phyloP scores from a whole-genome alignment of 2,797 vertebrate genomes.

The Paratrypauchen microcephalus region DNA sequence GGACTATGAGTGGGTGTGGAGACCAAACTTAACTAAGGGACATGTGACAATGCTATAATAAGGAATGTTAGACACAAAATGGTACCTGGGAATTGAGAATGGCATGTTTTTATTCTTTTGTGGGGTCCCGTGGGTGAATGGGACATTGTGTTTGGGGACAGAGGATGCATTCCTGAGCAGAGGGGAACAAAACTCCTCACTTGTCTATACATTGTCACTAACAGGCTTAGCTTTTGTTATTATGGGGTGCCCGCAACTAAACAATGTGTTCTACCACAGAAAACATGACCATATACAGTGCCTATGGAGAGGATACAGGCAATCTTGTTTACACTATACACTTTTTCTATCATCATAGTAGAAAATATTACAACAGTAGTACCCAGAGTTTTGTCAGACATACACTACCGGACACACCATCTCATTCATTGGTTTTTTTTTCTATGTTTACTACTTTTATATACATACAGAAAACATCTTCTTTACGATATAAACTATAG shows the following conservation, averaged over 20 bases:
- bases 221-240: conserved; percentile 51
- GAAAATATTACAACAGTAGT: background rate
- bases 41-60: conserved; percentile 48
- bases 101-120: conserved; percentile 37
- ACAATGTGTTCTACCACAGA: conserved; percentile 38
- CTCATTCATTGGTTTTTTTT: no score
- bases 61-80: conserved; percentile 58
- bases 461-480: no score
- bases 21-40: conserved; percentile 36
- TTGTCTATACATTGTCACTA: conserved; percentile 48
- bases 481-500: no score
- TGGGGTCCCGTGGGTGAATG: conserved; percentile 41
- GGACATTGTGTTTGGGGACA: conserved; percentile 56
- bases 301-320: background rate
- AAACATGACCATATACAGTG: background rate
- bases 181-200: conserved; percentile 53
- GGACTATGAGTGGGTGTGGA: conserved; percentile 48
- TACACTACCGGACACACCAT: no score
- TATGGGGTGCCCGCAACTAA: conserved; percentile 16
- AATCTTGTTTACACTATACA: background rate
- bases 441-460: no score
- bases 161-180: conserved; percentile 64
- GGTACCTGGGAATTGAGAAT: conserved; percentile 66
- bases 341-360: background rate
- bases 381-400: background rate